phyloP scores from a whole-genome alignment of 2,113 vertebrate species.

The Chaetodon trifascialis region DNA sequence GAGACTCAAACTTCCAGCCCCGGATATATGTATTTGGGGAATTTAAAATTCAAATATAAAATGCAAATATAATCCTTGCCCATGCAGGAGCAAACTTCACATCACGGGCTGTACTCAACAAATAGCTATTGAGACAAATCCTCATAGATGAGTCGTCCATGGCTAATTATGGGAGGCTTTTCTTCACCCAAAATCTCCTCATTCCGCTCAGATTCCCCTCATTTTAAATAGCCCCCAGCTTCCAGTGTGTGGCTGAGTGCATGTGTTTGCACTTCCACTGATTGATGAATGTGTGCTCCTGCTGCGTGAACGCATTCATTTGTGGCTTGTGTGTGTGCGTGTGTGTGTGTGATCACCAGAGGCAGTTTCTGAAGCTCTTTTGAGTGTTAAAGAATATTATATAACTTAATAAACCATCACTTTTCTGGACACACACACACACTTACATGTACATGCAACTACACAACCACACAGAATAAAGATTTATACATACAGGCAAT shows the following conservation, averaged over 20 bases:
- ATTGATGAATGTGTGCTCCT: conserved; percentile 50
- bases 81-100: conserved; percentile 15
- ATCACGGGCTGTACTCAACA: conserved; percentile 26
- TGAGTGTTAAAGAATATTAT: conserved; percentile 49
- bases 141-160: conserved; percentile 36
- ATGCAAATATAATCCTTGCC: conserved; percentile 7
- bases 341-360: conserved; percentile 20
- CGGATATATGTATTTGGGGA: not conserved
- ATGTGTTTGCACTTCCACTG: not conserved
- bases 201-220: conserved; percentile 29
- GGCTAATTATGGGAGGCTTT: conserved; percentile 30
- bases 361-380: conserved; percentile 42
- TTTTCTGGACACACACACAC: conserved; percentile 12
- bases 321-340: conserved; percentile 14
- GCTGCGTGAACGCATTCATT: conserved; percentile 31
- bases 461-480: not conserved
- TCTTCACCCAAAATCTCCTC: conserved; percentile 17
- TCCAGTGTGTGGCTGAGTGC: not conserved
- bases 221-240: conserved; percentile 34
- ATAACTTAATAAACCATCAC: conserved; percentile 45
- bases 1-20: conserved; percentile 30
- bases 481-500: not conserved
- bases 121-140: conserved; percentile 39
- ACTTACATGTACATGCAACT: not conserved
- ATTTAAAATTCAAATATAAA: conserved; percentile 6